Conservation (phyloP, 23 tunicate species). For the Corella eumyota region DNA sequence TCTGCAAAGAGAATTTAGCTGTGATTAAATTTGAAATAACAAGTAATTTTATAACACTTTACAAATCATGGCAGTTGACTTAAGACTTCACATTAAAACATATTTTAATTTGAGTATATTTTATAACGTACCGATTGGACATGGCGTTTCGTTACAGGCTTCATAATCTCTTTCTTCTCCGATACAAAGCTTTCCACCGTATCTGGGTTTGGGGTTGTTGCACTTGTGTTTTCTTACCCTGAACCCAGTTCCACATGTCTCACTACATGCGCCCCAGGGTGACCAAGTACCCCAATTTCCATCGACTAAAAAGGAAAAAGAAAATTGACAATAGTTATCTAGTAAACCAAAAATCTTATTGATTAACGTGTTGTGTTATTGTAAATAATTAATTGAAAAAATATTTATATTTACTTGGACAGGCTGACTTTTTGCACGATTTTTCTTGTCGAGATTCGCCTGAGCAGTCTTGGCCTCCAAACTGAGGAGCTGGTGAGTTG, state of each 20-base stretch:
- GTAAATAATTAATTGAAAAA: not conserved
- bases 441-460: slow-evolving; percentile 42
- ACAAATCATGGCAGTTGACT: not conserved
- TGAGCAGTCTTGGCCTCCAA: slow-evolving; percentile 58
- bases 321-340: too few relatives aligned
- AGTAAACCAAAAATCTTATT: too few relatives aligned
- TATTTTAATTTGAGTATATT: too few relatives aligned
- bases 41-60: too few relatives aligned
- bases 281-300: slow-evolving; percentile 78
- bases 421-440: slow-evolving; percentile 34
- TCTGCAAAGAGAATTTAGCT: slow-evolving; percentile 22
- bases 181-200: slow-evolving; percentile 56
- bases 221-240: slow-evolving; percentile 43
- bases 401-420: slow-evolving; percentile 46
- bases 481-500: slow-evolving; percentile 84
- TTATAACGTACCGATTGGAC: slow-evolving; percentile 68
- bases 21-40: not conserved
- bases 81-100: not conserved
- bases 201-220: slow-evolving; percentile 77
- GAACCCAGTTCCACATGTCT: slow-evolving; percentile 63
- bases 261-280: slow-evolving; percentile 49
- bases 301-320: slow-evolving; percentile 31
- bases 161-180: slow-evolving; percentile 34
- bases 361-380: too few relatives aligned
- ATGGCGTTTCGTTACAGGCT: slow-evolving; percentile 34